These are phyloP conservation scores for Nephrotoma appendiculata DNA, from an alignment of 2,888 invertebrate genomes.

Conservation along the genomic window DNA sequence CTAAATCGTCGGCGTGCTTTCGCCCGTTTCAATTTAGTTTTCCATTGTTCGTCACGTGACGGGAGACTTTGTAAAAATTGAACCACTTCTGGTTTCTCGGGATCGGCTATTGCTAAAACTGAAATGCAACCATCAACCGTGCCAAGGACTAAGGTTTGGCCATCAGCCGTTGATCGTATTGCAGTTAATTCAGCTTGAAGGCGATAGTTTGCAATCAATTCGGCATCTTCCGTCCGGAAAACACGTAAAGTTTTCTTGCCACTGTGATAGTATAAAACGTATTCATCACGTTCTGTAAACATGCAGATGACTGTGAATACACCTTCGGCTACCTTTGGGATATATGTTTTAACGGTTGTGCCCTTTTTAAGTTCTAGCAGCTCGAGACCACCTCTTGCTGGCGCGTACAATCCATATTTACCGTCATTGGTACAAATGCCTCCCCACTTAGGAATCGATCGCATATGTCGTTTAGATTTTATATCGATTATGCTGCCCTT, in stretches of 20 bases:
- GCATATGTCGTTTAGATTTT: conserved; percentile 71
- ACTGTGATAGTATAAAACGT: conserved; percentile 93
- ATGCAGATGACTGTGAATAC: conserved; percentile 91
- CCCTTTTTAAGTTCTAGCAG: conserved; percentile 85
- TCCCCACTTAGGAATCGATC: conserved; percentile 83
- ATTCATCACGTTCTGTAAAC: conserved; percentile 87
- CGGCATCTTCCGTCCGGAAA: conserved; percentile 80
- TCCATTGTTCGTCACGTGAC: conserved; percentile 55
- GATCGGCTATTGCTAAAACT: conserved; percentile 68
- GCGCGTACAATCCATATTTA: conserved; percentile 84
- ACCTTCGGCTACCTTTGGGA: conserved; percentile 90
- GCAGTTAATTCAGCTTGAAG: conserved; percentile 81
- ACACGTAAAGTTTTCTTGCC: conserved; percentile 87
- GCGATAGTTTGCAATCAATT: conserved; percentile 83
- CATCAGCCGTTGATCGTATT: conserved; percentile 69
- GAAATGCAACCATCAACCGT: conserved; percentile 90
- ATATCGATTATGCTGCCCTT: conserved; percentile 85
- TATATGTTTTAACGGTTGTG: conserved; percentile 73
- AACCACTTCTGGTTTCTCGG: conserved; percentile 46
- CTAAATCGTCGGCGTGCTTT: conserved; percentile 50
- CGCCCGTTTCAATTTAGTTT: conserved; percentile 49
- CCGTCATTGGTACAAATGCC: conserved; percentile 78
- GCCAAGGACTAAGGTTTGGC: conserved; percentile 69
- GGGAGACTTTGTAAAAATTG: conserved; percentile 50
- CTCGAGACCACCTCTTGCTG: conserved; percentile 83